These are phyloP conservation scores for Probaryconus sp. DNA, from an alignment of 1,140 invertebrate species.

Conservation along the genomic window DNA sequence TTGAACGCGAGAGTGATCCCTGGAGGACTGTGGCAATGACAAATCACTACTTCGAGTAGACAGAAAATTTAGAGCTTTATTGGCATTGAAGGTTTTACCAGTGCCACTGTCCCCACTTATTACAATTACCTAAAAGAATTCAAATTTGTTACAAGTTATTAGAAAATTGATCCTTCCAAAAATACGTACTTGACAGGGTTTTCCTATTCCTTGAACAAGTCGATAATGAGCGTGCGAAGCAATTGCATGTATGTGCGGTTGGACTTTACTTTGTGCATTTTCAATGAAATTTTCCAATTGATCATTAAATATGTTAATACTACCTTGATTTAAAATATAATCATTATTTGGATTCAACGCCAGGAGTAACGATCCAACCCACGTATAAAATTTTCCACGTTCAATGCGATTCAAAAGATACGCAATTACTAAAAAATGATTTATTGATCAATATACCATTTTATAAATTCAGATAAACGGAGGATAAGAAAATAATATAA, in stretches of 20 bases:
- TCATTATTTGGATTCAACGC: constrained; percentile 68
- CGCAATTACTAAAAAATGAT: constrained; percentile 60
- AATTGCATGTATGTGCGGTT: constrained; percentile 58
- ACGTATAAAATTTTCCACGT: constrained; percentile 68
- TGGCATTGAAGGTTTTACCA: constrained; percentile 76
- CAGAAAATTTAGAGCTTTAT: constrained; percentile 73
- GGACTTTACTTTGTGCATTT: constrained; percentile 21
- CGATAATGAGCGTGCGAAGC: constrained; percentile 54
- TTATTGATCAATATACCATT: constrained; percentile 1
- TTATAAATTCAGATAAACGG: not conserved
- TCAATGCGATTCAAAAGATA: constrained; percentile 65
- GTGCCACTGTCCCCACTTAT: constrained; percentile 77
- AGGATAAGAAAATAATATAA: constrained; percentile 1
- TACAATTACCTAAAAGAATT: constrained; percentile 69
- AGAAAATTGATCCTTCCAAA: constrained; percentile 16
- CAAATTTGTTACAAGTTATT: constrained; percentile 7
- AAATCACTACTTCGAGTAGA: constrained; percentile 56
- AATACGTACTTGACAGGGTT: constrained; percentile 52
- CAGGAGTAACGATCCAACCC: constrained; percentile 70
- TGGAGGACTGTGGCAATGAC: not conserved
- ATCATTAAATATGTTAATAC: constrained; percentile 13
- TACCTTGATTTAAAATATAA: constrained; percentile 40
- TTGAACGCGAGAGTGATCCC: not conserved
- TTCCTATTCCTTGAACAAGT: constrained; percentile 60
- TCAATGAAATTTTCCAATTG: constrained; percentile 32